Conservation (phyloP, 2,113 vertebrate genomes). For the Larimichthys crocea region DNA sequence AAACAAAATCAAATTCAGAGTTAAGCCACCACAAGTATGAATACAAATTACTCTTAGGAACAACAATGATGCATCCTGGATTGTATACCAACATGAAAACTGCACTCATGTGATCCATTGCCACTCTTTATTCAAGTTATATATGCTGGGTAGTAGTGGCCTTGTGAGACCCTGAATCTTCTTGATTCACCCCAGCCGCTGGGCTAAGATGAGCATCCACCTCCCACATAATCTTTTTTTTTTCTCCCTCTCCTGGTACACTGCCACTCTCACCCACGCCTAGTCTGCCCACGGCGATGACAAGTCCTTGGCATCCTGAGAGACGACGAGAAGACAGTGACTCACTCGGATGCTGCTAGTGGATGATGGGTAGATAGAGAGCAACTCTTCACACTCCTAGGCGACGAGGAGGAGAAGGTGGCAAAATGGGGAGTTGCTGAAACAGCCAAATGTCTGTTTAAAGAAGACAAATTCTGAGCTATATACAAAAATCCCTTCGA, state of each 20-base stretch:
- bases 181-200: conserved; percentile 25
- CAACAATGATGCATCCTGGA: background rate
- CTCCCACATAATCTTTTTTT: conserved; percentile 46
- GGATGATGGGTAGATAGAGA: conserved; percentile 58
- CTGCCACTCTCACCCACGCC: conserved; percentile 64
- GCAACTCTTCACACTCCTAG: conserved; percentile 62
- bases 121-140: background rate
- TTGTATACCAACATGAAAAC: background rate
- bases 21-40: background rate
- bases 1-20: background rate
- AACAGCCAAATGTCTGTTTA: conserved; percentile 30
- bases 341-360: conserved; percentile 64
- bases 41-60: background rate
- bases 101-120: conserved; percentile 6
- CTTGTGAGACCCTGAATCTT: conserved; percentile 35
- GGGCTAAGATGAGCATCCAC: conserved; percentile 22
- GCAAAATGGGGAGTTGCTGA: conserved; percentile 33
- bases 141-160: conserved; percentile 13
- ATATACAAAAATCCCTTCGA: background rate
- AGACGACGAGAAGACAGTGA: conserved; percentile 66
- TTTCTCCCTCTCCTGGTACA: conserved; percentile 20
- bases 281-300: conserved; percentile 62
- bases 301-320: conserved; percentile 44
- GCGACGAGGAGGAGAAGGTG: conserved; percentile 46
- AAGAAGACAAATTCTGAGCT: conserved; percentile 14